Base-by-base conservation (phyloP, 2,113 vertebrate genomes). In the Monopterus albus region DNA sequence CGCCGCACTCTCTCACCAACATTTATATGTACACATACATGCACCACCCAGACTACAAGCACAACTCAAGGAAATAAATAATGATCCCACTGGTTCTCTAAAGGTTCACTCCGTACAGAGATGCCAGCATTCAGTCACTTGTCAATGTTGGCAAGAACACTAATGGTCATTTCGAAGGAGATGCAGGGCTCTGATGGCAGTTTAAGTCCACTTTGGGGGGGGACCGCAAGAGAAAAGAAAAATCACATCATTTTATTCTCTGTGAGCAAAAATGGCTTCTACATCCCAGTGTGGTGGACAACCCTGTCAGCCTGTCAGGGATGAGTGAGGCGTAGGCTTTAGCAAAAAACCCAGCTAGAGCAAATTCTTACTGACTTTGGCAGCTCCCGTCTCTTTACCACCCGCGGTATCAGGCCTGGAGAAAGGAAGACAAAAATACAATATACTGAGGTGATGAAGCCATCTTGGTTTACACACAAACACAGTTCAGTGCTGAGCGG, bases 291-390 rank as follows among this genome's bases (percentile, higher is more conserved):
- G 75, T 90, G 89, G 81, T 88, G 87, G 90, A 89, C 88, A 91
- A 93, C 91, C 91, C 86, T 78, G 87, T 91, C 92, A 88, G 91
- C 93, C 92, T 93, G 92, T 93, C 91, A 93, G 91, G 91, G 88
- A 92, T 94, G 95, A 92, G 93, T 95, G 94, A 92, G 94, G 94
- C 87, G 95, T 87, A 89, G 93, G 88, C 92, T 93, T 94, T 94
- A 96, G 93, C 94, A 93, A 93, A 91, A 96, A 94, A 93, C 90
- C 91, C 92, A 94, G 90, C 76, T 92, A 94, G 92, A 94, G 95
- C 93, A 96, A 96, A 97, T 98, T 98, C 96, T 98, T 98, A 98
- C 96, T 98, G 96, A 98, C 96, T 98, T 98, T 98, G 96, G 96
- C 95, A 96, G 96, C 95, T 98, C 96, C 96, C 91, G 96, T 95